A percentile compares a stretch with the other conserved stretches of the same genome.
phyloP scores from a whole-genome alignment of 2,797 vertebrate genomes.

The Aphelocoma californica region DNA sequence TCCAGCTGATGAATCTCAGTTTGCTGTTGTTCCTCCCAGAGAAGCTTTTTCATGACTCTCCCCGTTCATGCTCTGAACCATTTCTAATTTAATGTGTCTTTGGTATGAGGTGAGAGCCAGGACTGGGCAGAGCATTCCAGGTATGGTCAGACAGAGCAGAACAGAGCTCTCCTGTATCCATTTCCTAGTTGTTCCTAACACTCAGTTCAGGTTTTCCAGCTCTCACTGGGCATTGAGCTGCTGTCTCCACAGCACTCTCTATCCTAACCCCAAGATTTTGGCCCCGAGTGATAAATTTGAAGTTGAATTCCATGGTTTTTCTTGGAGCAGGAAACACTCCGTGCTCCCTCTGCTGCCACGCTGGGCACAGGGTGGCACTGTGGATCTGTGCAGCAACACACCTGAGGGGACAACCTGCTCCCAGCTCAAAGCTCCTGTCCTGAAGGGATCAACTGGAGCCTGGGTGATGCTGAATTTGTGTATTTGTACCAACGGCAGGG shows the following conservation, averaged over 20 bases:
- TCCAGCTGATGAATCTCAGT: not conserved
- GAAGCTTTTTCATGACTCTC: not conserved
- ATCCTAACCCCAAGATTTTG: not conserved
- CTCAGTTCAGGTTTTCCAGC: not conserved
- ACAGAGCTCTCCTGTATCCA: not conserved
- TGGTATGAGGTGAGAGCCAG: not conserved
- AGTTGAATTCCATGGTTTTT: not conserved
- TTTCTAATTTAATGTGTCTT: not conserved
- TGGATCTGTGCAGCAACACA: not conserved
- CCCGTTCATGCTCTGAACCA: not conserved
- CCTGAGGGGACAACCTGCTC: not conserved
- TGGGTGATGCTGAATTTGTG: not conserved
- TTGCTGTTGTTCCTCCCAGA: not conserved
- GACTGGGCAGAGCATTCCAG: not conserved
- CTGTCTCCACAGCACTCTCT: not conserved
- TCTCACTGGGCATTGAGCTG: not conserved
- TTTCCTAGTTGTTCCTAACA: not conserved
- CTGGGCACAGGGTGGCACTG: slow-evolving; percentile 40
- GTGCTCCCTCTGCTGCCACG: not conserved
- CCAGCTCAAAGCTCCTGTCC: not conserved
- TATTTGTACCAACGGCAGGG: not conserved
- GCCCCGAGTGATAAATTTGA: not conserved
- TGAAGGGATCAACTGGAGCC: not conserved
- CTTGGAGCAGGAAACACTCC: not conserved
- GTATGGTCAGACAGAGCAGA: not conserved